phyloP scores from a whole-genome alignment of 2,797 vertebrate genomes.

The Tinamus major region DNA sequence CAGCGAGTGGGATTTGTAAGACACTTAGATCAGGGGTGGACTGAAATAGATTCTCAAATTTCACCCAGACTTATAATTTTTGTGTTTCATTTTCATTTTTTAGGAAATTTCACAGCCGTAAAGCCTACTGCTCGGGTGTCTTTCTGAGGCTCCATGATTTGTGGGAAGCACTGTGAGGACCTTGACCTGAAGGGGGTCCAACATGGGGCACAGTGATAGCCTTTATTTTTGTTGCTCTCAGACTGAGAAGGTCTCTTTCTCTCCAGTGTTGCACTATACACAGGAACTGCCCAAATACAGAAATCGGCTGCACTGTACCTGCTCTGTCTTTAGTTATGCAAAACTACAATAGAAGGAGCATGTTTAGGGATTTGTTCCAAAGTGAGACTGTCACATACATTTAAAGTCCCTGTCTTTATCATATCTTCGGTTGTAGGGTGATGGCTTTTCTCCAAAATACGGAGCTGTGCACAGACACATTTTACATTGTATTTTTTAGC shows the following conservation, averaged over 20 bases:
- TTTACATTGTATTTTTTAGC: background rate
- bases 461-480: background rate
- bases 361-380: background rate
- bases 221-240: background rate
- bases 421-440: background rate
- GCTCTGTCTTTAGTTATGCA: background rate
- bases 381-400: background rate
- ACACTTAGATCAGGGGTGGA: background rate
- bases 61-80: too few relatives aligned
- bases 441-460: background rate
- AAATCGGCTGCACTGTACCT: background rate
- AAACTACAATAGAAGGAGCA: background rate
- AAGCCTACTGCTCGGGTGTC: background rate
- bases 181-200: background rate
- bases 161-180: background rate
- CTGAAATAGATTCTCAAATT: background rate
- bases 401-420: background rate
- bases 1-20: background rate
- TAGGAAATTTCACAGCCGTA: too few relatives aligned
- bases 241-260: background rate
- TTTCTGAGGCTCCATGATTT: background rate
- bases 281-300: slow-evolving; percentile 26
- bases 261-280: background rate
- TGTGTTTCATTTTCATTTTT: too few relatives aligned
- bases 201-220: background rate